These are phyloP conservation scores for Tinamus guttatus DNA, from an alignment of 2,113 vertebrate species.

Conservation along the genomic window DNA sequence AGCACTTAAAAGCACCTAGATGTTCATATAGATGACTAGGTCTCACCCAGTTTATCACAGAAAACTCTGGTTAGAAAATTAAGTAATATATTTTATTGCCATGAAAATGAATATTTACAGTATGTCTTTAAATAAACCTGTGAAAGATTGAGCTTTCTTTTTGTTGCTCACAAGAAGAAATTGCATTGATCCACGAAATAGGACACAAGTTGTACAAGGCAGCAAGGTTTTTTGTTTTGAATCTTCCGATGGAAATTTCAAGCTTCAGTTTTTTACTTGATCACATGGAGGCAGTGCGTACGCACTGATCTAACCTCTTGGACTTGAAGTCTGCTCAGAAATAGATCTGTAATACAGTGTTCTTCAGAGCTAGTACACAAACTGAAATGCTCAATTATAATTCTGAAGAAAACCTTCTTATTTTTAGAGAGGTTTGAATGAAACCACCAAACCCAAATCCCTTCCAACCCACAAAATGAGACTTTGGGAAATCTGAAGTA, in stretches of 20 bases:
- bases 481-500: not conserved
- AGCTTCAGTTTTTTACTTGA: not conserved
- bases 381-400: not conserved
- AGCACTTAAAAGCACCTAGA: not conserved
- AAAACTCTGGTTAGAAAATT: not conserved
- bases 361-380: not conserved
- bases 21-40: not conserved
- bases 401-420: not conserved
- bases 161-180: not conserved
- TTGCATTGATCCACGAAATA: not conserved
- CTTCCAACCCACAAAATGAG: not conserved
- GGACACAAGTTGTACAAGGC: not conserved
- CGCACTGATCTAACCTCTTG: fast-evolving
- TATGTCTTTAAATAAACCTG: not conserved
- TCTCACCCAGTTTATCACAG: not conserved
- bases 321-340: not conserved
- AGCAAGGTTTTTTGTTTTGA: not conserved
- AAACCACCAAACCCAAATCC: not conserved
- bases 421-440: not conserved
- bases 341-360: not conserved
- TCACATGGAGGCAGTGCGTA: conserved; percentile 7
- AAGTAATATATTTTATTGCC: not conserved
- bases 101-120: not conserved
- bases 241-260: not conserved
- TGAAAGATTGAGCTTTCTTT: not conserved